These are phyloP conservation scores for Oxyura jamaicensis DNA, from an alignment of 2,113 vertebrate genomes.

Conservation along the genomic window DNA sequence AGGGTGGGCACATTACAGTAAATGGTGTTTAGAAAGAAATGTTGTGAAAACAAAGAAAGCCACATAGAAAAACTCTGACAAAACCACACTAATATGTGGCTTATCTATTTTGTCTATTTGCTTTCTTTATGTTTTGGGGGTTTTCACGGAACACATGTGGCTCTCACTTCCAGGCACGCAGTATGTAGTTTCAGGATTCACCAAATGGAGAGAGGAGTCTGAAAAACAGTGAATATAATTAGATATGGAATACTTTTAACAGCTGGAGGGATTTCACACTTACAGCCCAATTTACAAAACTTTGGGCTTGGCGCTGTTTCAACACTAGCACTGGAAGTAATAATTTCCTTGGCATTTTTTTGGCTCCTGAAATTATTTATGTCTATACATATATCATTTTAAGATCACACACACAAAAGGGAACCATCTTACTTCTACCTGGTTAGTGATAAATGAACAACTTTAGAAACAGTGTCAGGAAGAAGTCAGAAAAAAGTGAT, in stretches of 20 bases:
- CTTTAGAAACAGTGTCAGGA: conserved; percentile 45
- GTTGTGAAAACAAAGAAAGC: conserved; percentile 59
- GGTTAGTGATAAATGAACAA: conserved; percentile 45
- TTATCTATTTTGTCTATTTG: conserved; percentile 60
- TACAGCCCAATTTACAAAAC: conserved; percentile 77
- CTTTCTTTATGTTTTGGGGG: conserved; percentile 58
- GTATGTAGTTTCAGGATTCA: conserved; percentile 62
- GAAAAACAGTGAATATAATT: conserved; percentile 76
- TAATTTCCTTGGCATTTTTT: conserved; percentile 73
- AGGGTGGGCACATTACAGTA: conserved; percentile 60
- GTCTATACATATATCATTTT: conserved; percentile 62
- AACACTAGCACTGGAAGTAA: conserved; percentile 75
- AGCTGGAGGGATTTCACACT: conserved; percentile 87
- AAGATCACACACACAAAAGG: conserved; percentile 37
- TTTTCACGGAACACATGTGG: conserved; percentile 61
- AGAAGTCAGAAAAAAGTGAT: not conserved
- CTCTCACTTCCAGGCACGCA: conserved; percentile 33
- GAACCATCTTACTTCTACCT: conserved; percentile 56
- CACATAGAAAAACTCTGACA: conserved; percentile 50
- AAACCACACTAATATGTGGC: conserved; percentile 54
- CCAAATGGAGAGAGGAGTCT: conserved; percentile 62
- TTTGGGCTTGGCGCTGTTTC: conserved; percentile 75
- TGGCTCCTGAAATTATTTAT: conserved; percentile 74
- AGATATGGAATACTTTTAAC: conserved; percentile 81
- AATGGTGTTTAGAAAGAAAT: conserved; percentile 57